phyloP scores from a whole-genome alignment of 2,888 invertebrate genomes.

The Trilocha varians region DNA sequence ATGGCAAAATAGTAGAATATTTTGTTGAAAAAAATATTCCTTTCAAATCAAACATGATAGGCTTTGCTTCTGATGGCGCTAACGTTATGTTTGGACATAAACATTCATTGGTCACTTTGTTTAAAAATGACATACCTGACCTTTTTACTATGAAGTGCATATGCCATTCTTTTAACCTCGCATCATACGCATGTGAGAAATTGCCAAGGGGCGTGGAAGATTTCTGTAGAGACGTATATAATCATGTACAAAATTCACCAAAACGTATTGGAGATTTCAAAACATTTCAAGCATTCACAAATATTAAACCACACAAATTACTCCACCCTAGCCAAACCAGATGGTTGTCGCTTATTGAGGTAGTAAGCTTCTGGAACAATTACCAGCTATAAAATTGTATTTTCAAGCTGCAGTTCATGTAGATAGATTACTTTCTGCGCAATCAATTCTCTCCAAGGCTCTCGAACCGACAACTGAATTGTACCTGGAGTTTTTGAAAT shows the following conservation, averaged over 20 bases:
- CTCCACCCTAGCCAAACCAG: conserved; percentile 20
- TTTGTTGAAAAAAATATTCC: conserved; percentile 14
- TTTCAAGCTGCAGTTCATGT: conserved; percentile 14
- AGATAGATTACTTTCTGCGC: conserved; percentile 18
- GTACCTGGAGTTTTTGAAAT: conserved; percentile 4
- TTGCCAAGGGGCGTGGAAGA: conserved; percentile 3
- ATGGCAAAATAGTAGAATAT: conserved; percentile 12
- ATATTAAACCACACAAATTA: conserved; percentile 11
- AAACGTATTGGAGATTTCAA: conserved; percentile 7
- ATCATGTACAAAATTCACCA: conserved; percentile 1
- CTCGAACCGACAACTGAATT: no score
- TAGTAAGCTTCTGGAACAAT: conserved; percentile 17
- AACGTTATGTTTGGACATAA: conserved; percentile 15
- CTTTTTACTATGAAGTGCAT: conserved; percentile 16
- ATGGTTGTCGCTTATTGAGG: conserved; percentile 18
- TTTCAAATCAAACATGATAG: conserved; percentile 15
- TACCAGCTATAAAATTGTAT: conserved; percentile 18
- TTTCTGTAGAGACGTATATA: conserved; percentile 1
- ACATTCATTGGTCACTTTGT: conserved; percentile 10
- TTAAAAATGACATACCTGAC: conserved; percentile 12
- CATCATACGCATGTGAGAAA: conserved; percentile 2
- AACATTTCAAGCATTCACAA: conserved; percentile 9
- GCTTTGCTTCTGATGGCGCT: conserved; percentile 16
- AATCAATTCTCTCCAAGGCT: conserved; percentile 11
- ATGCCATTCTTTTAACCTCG: conserved; percentile 14